phyloP scores from a whole-genome alignment of 2,113 vertebrate genomes.

The Crotophaga sulcirostris region DNA sequence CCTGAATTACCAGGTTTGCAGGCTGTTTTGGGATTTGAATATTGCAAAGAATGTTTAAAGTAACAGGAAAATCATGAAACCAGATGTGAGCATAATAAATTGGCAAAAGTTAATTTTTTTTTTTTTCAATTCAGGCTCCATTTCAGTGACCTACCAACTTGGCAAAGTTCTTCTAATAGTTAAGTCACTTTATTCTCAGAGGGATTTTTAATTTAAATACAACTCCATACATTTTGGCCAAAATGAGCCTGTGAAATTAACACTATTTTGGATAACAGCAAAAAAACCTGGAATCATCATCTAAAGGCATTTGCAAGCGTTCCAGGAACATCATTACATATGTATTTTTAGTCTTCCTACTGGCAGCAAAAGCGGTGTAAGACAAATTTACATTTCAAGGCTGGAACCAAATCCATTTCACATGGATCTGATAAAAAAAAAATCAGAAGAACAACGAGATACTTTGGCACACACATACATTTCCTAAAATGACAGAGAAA shows the following conservation, averaged over 20 bases:
- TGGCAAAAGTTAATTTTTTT: neutral
- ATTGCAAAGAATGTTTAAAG: neutral
- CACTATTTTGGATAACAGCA: constrained; percentile 16
- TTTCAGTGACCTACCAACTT: constrained; percentile 17
- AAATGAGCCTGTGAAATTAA: constrained; percentile 26
- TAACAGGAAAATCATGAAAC: constrained; percentile 17
- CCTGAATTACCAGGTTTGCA: constrained; percentile 21
- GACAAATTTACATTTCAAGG: constrained; percentile 63
- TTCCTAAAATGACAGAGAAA: constrained; percentile 32
- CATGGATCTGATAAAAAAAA: constrained; percentile 62
- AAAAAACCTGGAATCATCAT: constrained; percentile 25
- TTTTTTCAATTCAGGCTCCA: neutral
- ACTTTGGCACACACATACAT: neutral
- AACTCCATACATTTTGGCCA: neutral
- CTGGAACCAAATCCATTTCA: constrained; percentile 37
- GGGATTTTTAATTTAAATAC: neutral
- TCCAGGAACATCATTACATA: constrained; percentile 65
- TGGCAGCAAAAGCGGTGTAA: constrained; percentile 50
- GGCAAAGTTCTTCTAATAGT: constrained; percentile 23
- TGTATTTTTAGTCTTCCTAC: constrained; percentile 64
- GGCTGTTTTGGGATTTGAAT: neutral
- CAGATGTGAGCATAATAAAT: constrained; percentile 40
- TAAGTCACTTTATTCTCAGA: neutral
- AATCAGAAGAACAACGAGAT: constrained; percentile 54
- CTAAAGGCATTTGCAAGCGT: constrained; percentile 43